Conservation (phyloP, 2,888 invertebrate species). For the Ophion obscuratus region DNA sequence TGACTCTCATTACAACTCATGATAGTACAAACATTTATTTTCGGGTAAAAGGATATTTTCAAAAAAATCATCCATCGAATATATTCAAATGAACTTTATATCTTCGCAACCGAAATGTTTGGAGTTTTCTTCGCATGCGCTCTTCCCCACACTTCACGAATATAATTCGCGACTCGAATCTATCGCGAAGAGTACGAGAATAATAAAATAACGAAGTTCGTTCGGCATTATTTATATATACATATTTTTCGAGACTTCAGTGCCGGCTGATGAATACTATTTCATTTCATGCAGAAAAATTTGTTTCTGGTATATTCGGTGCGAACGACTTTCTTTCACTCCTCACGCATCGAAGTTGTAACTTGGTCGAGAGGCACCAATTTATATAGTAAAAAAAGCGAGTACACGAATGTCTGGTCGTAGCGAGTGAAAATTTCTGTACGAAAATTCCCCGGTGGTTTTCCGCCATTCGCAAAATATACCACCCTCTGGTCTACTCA, state of each 20-base stretch:
- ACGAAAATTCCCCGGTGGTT: slow-evolving; percentile 65
- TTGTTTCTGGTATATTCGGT: not conserved
- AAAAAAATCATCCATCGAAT: not conserved
- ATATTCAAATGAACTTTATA: not conserved
- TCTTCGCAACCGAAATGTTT: not conserved
- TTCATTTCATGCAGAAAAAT: slow-evolving; percentile 15
- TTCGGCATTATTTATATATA: not conserved
- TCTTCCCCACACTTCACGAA: not conserved
- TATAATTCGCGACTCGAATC: not conserved
- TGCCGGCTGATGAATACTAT: slow-evolving; percentile 6
- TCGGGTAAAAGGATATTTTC: not conserved
- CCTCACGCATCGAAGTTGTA: not conserved
- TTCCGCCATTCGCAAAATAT: slow-evolving; percentile 62
- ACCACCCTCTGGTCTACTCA: slow-evolving; percentile 36
- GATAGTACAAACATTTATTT: not conserved
- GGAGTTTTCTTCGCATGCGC: not conserved
- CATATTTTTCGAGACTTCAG: slow-evolving; percentile 6
- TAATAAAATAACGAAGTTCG: slow-evolving; percentile 14
- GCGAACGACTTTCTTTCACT: slow-evolving; percentile 21
- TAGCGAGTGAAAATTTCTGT: slow-evolving; percentile 59
- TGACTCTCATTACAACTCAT: not conserved
- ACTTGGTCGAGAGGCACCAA: slow-evolving; percentile 5
- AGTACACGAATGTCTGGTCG: slow-evolving; percentile 11
- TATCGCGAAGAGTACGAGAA: slow-evolving; percentile 3
- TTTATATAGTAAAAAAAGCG: slow-evolving; percentile 23